Percentiles rank a stretch among this genome's conserved stretches.
phyloP scores from a whole-genome alignment of 2,113 vertebrate genomes.

The Gymnorhina tibicen region DNA sequence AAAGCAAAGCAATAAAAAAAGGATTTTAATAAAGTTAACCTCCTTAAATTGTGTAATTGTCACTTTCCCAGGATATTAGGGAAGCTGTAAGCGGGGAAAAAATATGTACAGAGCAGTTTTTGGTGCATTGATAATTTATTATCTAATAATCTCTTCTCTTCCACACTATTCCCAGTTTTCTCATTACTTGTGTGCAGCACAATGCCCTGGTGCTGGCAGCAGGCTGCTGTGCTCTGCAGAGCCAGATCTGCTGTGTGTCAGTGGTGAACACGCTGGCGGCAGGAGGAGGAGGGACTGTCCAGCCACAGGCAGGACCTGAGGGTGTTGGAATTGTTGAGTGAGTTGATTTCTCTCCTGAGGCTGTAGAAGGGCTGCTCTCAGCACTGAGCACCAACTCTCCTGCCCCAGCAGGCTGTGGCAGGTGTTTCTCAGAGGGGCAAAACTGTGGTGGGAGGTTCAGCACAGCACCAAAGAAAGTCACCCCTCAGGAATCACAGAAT shows the following conservation, averaged over 20 bases:
- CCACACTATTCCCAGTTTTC: slow-evolving; percentile 41
- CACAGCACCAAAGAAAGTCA: fast-evolving
- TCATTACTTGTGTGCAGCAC: slow-evolving; percentile 40
- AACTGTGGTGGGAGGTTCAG: not conserved
- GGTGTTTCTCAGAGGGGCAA: not conserved
- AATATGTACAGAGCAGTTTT: slow-evolving; percentile 19
- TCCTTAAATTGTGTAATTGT: slow-evolving; percentile 61
- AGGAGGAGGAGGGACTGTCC: not conserved
- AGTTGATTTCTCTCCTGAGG: not conserved
- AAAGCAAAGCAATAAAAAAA: slow-evolving; percentile 34
- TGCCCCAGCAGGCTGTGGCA: not conserved
- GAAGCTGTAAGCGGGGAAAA: not conserved
- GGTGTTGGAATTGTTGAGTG: not conserved
- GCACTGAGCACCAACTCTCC: not conserved
- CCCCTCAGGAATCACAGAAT: not conserved
- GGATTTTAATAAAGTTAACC: slow-evolving; percentile 59
- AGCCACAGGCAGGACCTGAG: not conserved
- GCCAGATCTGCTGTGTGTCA: not conserved
- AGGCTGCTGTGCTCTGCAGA: slow-evolving; percentile 19
- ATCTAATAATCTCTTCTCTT: slow-evolving; percentile 58
- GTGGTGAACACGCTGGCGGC: not conserved
- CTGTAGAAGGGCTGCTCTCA: not conserved
- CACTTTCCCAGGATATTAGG: slow-evolving; percentile 27
- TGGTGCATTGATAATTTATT: slow-evolving; percentile 61
- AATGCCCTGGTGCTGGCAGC: slow-evolving; percentile 3